Base-by-base conservation (phyloP, 2,888 invertebrate genomes). In the Autographa pulchrina region DNA sequence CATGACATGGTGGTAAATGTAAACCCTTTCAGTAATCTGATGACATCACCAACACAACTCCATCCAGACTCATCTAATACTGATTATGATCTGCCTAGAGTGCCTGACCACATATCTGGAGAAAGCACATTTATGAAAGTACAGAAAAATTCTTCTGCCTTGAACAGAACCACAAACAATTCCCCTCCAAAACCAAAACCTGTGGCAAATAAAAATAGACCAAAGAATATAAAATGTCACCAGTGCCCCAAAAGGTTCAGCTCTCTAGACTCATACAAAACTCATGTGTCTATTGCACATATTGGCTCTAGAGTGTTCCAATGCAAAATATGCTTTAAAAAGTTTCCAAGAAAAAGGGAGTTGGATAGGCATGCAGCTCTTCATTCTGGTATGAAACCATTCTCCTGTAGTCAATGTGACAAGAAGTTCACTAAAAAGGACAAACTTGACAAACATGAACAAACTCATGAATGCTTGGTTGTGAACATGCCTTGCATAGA, bases 391-490 rank as follows among this genome's bases (percentile, higher is more conserved):
- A 95, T 97, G 91, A 97, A 97, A 82, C 96, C 97, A 2, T 97
- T 97, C 85, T 96, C 97, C 65, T 98, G 98, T 87, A 96, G 94
- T 64, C 96, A 96, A 70, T 97, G 97, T 91, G 96, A 97, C 77
- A 97, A 97, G 82, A 96, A 96, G 78, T 97, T 97, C 88, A 97
- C 96, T 54, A 96, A 97, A 62, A 97, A 97, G 84, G 97, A 97
- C 84, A 97, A 97, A 90, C 92, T 97, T 67, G 95, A 96, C 65
- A 95, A 97, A 67, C 97, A 97, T 90, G 96, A 97, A 90, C 93
- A 97, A 81, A 97, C 96, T 82, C 97, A 97, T 87, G 97, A 97
- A 86, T 91, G 96, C 92, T 72, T 96, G 80, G 96, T 96, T 83
- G 96, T 96, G 86, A 95, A 96, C 86, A 96, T 96, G 92, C 96